phyloP scores from a whole-genome alignment of 2,888 invertebrate species.

The Diaperis boleti region DNA sequence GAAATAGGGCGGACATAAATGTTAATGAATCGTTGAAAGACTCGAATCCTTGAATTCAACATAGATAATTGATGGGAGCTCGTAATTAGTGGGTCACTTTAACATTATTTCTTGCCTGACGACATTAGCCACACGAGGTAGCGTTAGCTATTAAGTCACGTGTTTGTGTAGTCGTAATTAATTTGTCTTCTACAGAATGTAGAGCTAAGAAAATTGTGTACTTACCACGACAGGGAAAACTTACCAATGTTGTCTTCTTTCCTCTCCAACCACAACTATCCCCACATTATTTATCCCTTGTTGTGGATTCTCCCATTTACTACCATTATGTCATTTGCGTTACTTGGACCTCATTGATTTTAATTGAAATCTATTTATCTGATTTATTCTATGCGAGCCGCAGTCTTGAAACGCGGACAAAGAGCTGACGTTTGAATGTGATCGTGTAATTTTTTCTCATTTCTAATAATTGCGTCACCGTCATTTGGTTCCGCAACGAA shows the following conservation, averaged over 20 bases:
- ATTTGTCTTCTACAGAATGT: too few relatives aligned
- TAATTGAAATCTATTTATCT: constrained; percentile 17
- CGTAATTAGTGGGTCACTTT: constrained; percentile 22
- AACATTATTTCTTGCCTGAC: background rate
- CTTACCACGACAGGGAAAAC: background rate
- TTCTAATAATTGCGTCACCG: too few relatives aligned
- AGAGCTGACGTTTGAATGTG: too few relatives aligned
- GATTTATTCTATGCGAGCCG: too few relatives aligned
- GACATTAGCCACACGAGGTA: background rate
- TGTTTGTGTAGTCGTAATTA: too few relatives aligned
- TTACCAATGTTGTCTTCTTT: background rate
- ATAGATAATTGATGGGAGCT: background rate
- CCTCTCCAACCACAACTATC: background rate
- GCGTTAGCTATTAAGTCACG: too few relatives aligned
- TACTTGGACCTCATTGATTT: constrained; percentile 26
- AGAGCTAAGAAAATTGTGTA: too few relatives aligned
- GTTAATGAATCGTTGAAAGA: background rate
- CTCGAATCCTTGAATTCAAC: background rate
- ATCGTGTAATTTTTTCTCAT: too few relatives aligned
- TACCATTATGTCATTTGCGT: constrained; percentile 16
- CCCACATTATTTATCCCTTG: constrained; percentile 1
- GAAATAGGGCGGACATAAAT: background rate
- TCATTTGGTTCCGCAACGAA: too few relatives aligned
- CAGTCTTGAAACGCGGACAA: too few relatives aligned
- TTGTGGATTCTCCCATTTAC: background rate